Conservation (phyloP, 1,140 invertebrate genomes). For the Bombus picipes region DNA sequence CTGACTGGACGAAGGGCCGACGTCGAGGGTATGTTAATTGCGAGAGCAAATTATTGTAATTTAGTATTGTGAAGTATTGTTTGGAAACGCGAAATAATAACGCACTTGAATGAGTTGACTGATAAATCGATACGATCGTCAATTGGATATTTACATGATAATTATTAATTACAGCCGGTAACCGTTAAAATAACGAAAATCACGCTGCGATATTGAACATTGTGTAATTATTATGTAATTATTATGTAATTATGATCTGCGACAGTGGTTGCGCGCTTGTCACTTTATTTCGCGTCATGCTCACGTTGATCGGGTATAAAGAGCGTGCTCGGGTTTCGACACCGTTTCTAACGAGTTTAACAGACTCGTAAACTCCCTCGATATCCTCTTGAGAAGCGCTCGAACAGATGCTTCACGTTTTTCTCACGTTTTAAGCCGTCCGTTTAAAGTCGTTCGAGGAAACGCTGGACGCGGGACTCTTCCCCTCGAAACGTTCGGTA, state of each 20-base stretch:
- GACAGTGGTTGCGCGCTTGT: background rate
- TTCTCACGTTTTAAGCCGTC: no score
- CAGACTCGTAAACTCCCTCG: background rate
- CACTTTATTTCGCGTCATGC: background rate
- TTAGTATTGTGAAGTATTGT: slow-evolving; percentile 10
- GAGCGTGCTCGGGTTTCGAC: no score
- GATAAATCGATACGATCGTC: slow-evolving; percentile 6
- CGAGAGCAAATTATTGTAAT: background rate
- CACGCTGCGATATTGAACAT: background rate
- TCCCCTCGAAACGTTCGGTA: background rate
- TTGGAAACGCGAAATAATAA: slow-evolving; percentile 12
- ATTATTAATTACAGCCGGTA: slow-evolving; percentile 1
- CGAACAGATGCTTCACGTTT: background rate
- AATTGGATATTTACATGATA: background rate
- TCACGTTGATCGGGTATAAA: background rate
- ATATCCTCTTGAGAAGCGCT: no score
- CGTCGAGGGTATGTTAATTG: background rate
- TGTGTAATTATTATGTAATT: background rate
- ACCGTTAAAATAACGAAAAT: slow-evolving; percentile 22
- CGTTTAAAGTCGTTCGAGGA: background rate
- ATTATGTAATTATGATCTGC: background rate
- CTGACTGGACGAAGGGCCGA: background rate
- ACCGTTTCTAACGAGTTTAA: no score
- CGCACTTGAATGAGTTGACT: slow-evolving; percentile 8
- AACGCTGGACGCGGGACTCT: background rate